phyloP scores from a whole-genome alignment of 2,113 vertebrate genomes.

The Alligator sinensis region DNA sequence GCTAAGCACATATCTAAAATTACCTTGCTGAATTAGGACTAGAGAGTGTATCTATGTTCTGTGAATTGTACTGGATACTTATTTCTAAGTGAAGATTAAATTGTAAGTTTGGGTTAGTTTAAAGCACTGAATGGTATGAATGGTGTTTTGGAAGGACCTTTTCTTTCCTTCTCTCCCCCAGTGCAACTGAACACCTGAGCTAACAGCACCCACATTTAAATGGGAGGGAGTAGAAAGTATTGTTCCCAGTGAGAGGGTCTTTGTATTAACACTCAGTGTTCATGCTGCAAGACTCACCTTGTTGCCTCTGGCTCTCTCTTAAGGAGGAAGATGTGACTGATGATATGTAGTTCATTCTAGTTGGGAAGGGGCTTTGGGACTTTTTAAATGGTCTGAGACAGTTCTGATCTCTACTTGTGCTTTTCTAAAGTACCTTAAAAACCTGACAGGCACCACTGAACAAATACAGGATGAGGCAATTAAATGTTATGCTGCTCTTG shows the following conservation, averaged over 20 bases:
- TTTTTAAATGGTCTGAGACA: not conserved
- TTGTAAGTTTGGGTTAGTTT: not conserved
- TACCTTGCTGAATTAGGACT: not conserved
- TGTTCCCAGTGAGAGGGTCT: not conserved
- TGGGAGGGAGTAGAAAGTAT: not conserved
- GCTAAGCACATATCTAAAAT: not conserved
- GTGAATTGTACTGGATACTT: not conserved
- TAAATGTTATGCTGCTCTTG: fast-evolving
- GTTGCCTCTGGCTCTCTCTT: fast-evolving
- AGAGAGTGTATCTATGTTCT: fast-evolving
- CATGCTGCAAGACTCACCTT: not conserved
- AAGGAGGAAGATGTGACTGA: not conserved
- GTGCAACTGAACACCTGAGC: not conserved
- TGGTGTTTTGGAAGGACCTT: not conserved
- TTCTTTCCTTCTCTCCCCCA: not conserved
- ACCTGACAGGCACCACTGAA: not conserved
- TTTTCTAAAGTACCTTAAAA: not conserved
- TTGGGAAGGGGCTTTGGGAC: not conserved
- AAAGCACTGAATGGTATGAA: not conserved
- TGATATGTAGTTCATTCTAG: not conserved
- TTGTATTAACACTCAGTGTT: not conserved
- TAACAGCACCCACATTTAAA: not conserved
- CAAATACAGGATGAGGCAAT: fast-evolving
- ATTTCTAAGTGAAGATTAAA: not conserved
- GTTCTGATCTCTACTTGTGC: not conserved